Conservation (phyloP, 2,113 vertebrate species). For the Mystacornis crossleyi region DNA sequence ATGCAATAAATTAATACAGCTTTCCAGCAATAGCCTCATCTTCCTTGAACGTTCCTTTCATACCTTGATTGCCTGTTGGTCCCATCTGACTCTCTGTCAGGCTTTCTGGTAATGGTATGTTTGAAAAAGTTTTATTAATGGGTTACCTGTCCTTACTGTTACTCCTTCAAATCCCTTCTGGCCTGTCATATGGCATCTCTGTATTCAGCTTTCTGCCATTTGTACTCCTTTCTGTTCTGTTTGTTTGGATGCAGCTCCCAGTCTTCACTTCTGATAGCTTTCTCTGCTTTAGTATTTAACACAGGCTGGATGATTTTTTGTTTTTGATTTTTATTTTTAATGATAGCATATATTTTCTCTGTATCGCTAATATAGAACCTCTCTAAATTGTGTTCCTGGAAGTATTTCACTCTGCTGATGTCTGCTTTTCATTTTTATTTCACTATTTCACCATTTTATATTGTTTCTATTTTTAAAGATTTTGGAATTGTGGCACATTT, state of each 20-base stretch:
- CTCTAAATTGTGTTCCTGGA: background rate
- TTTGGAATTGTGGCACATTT: background rate
- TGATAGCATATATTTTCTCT: background rate
- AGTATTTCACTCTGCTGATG: background rate
- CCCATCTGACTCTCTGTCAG: slow-evolving; percentile 41
- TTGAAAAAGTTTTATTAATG: slow-evolving; percentile 41
- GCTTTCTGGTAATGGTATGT: background rate
- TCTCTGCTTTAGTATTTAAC: background rate
- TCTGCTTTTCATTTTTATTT: background rate
- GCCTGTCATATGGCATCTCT: background rate
- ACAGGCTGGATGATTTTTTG: background rate
- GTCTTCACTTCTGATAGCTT: background rate
- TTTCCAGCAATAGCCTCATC: slow-evolving; percentile 37
- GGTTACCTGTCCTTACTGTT: slow-evolving; percentile 18
- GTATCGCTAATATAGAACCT: background rate
- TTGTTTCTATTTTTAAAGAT: background rate
- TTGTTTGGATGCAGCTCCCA: background rate
- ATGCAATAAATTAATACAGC: slow-evolving; percentile 54
- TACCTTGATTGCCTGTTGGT: slow-evolving; percentile 33
- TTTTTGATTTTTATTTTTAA: background rate
- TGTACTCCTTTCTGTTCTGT: background rate
- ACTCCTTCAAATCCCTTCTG: slow-evolving; percentile 26
- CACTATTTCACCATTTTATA: background rate
- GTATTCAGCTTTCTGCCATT: background rate
- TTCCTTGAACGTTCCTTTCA: slow-evolving; percentile 37